These are phyloP conservation scores for Bufo bufo DNA, from an alignment of 2,113 vertebrate species.

Conservation along the genomic window DNA sequence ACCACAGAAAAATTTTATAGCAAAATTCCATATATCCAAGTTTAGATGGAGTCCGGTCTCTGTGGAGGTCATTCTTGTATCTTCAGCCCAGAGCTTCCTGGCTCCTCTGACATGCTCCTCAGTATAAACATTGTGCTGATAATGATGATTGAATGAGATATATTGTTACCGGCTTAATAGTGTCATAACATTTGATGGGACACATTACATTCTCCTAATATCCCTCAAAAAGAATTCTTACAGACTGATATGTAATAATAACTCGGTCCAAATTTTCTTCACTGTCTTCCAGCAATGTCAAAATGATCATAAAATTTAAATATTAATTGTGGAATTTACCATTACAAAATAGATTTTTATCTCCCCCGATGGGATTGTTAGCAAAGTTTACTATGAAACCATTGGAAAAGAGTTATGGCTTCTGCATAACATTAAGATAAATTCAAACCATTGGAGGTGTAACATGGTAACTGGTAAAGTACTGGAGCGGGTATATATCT, in stretches of 20 bases:
- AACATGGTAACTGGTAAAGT: too few relatives aligned
- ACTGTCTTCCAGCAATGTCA: constrained; percentile 19
- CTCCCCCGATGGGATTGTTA: constrained; percentile 15
- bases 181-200: constrained; percentile 26
- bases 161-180: constrained; percentile 12
- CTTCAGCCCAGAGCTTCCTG: not conserved
- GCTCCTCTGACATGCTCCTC: not conserved
- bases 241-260: not conserved
- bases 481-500: too few relatives aligned
- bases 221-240: not conserved
- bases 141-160: constrained; percentile 24
- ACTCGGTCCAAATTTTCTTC: not conserved
- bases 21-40: not conserved
- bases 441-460: not conserved
- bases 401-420: not conserved
- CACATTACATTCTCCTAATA: not conserved
- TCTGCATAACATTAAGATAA: not conserved
- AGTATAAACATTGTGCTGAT: constrained; percentile 41
- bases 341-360: constrained; percentile 22
- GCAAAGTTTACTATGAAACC: not conserved
- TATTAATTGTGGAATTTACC: constrained; percentile 7
- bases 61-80: not conserved
- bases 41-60: too few relatives aligned
- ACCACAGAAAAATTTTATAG: not conserved
- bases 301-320: constrained; percentile 27